Percentiles rank a stretch among this genome's conserved stretches.
phyloP scores from a whole-genome alignment of 2,888 invertebrate genomes.

The Notodonta ziczac region DNA sequence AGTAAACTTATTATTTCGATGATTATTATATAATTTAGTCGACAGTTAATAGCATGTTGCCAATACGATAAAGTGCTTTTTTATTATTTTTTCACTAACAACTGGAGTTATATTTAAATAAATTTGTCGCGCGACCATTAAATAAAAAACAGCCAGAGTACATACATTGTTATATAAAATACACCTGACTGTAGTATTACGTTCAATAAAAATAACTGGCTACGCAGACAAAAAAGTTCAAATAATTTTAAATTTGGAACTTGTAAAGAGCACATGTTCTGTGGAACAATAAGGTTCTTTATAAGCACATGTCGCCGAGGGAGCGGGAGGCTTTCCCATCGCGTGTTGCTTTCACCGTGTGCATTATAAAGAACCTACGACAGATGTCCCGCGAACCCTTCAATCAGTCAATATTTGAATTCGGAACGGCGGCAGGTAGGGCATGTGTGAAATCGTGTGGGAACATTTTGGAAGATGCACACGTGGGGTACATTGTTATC shows the following conservation, averaged over 20 bases:
- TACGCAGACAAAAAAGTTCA: slow-evolving; percentile 11
- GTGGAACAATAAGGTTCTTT: slow-evolving; percentile 42
- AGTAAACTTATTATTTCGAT: too few species aligned
- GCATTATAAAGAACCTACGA: slow-evolving; percentile 53
- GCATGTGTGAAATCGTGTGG: slow-evolving; percentile 53
- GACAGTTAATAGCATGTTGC: too few species aligned
- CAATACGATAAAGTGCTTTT: too few species aligned
- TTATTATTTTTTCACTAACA: too few species aligned
- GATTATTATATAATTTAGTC: too few species aligned
- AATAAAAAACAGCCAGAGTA: background rate
- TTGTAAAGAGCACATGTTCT: slow-evolving; percentile 35
- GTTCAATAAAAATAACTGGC: slow-evolving; percentile 11
- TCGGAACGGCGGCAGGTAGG: slow-evolving; percentile 49
- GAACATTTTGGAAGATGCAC: slow-evolving; percentile 27
- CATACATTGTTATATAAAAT: background rate
- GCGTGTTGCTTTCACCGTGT: slow-evolving; percentile 66
- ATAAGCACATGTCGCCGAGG: slow-evolving; percentile 38
- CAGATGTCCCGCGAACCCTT: slow-evolving; percentile 79
- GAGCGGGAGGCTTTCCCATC: slow-evolving; percentile 45
- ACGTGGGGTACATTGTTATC: background rate
- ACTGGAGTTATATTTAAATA: background rate
- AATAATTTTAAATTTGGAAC: slow-evolving; percentile 20
- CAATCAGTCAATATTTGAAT: slow-evolving; percentile 83
- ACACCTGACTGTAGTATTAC: slow-evolving; percentile 16
- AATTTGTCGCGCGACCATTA: background rate